Conservation (phyloP, 2,113 vertebrate genomes). For the Dipodomys stephensi region DNA sequence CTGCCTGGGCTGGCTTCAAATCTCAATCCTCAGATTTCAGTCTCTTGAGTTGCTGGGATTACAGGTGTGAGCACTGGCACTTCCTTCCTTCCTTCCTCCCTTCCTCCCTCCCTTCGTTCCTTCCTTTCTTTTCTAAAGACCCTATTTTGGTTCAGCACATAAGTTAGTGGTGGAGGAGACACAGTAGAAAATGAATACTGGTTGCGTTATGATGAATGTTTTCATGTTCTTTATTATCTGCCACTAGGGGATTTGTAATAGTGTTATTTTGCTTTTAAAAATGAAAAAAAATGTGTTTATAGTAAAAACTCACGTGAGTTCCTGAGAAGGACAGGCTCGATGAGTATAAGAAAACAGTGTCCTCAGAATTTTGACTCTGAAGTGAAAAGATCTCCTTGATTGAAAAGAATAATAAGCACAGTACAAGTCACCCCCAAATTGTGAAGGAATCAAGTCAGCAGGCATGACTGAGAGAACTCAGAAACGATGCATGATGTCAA, state of each 20-base stretch:
- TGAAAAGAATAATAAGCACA: background rate
- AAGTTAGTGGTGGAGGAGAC: background rate
- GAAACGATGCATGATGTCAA: background rate
- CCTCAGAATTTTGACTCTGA: background rate
- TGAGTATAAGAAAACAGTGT: background rate
- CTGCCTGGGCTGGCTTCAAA: too few relatives aligned
- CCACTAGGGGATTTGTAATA: background rate
- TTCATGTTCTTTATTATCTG: slow-evolving; percentile 21
- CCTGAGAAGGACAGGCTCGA: slow-evolving; percentile 10
- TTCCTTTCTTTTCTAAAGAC: too few relatives aligned
- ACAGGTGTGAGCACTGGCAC: too few relatives aligned
- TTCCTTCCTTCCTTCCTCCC: too few relatives aligned
- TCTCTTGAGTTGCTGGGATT: too few relatives aligned
- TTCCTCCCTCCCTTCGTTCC: too few relatives aligned
- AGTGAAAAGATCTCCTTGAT: slow-evolving; percentile 10
- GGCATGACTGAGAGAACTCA: background rate
- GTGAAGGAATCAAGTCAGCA: background rate
- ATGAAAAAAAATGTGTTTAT: background rate
- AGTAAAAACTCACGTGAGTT: background rate
- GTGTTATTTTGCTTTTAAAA: background rate
- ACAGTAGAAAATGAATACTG: background rate
- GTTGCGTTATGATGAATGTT: background rate
- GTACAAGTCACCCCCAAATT: background rate
- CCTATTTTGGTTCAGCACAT: background rate
- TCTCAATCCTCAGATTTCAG: too few relatives aligned